Evolutionary conservation across 2,888 invertebrate species (phyloP).

Genomic region (Cephonodes hylas): DNA sequence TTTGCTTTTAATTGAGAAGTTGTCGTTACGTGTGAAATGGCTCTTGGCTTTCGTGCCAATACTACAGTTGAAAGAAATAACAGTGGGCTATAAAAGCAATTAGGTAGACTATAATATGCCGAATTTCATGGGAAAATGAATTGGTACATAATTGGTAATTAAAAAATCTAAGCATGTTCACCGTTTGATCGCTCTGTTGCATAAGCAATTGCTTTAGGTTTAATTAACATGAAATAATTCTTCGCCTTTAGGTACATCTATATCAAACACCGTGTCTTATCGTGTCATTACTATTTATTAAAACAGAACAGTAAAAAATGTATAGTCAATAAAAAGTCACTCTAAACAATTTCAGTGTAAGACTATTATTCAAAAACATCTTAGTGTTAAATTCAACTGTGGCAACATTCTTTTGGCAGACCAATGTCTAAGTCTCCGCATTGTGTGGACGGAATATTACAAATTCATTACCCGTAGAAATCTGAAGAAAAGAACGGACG

Average conservation of each 20-base stretch:
- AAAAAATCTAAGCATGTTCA: too few species aligned
- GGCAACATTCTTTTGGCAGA: conserved; percentile 57
- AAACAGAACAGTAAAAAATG: too few species aligned
- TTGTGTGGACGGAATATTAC: conserved; percentile 57
- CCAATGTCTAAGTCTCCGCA: conserved; percentile 43
- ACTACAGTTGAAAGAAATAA: conserved; percentile 23
- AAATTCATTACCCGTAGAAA: conserved; percentile 54
- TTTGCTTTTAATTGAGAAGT: conserved; percentile 61
- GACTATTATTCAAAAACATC: neutral
- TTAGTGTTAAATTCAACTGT: neutral
- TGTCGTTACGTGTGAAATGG: conserved; percentile 43
- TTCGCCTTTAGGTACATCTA: too few species aligned
- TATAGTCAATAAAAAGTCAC: neutral
- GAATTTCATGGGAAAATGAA: neutral
- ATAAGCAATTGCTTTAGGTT: too few species aligned
- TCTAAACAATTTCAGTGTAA: neutral
- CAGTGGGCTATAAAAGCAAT: neutral
- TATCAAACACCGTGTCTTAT: too few species aligned
- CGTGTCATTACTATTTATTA: too few species aligned
- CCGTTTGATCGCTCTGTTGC: too few species aligned
- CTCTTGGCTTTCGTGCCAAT: conserved; percentile 28
- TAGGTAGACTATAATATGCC: neutral
- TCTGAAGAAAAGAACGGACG: conserved; percentile 43
- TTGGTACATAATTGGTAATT: too few species aligned
- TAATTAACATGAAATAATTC: too few species aligned